A percentile compares a stretch with the other conserved stretches of the same genome.
Conservation (phyloP, 2,888 invertebrate species). For the Schizotus pectinicornis region DNA sequence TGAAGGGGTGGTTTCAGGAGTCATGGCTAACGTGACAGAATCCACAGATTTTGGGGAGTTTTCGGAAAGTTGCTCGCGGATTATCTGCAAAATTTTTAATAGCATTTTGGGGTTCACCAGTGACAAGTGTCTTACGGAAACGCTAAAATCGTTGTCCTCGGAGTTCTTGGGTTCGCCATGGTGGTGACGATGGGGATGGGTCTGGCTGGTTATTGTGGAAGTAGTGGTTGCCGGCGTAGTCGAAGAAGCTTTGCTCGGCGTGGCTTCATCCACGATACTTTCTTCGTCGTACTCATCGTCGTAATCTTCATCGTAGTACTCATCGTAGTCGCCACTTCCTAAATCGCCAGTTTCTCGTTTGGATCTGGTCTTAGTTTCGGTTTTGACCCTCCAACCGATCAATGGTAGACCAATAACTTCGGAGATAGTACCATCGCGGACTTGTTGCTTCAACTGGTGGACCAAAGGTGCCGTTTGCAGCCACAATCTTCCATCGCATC, state of each 20-base stretch:
- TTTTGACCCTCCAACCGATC: slow-evolving; percentile 71
- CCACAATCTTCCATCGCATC: slow-evolving; percentile 76
- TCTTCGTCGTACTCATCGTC: slow-evolving; percentile 58
- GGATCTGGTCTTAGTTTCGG: slow-evolving; percentile 54
- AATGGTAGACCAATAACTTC: slow-evolving; percentile 73
- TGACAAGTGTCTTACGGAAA: slow-evolving; percentile 30
- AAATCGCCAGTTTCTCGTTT: slow-evolving; percentile 42
- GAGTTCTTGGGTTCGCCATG: slow-evolving; percentile 54
- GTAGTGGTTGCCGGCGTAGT: slow-evolving; percentile 35
- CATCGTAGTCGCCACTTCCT: slow-evolving; percentile 53
- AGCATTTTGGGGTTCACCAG: background rate
- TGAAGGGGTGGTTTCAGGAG: slow-evolving; percentile 20
- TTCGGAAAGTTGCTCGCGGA: slow-evolving; percentile 25
- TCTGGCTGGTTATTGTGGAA: slow-evolving; percentile 30
- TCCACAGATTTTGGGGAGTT: slow-evolving; percentile 3
- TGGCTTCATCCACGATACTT: slow-evolving; percentile 47
- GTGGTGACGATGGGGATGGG: slow-evolving; percentile 60
- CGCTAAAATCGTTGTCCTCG: slow-evolving; percentile 37
- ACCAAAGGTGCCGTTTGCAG: slow-evolving; percentile 69
- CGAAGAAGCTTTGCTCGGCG: slow-evolving; percentile 32
- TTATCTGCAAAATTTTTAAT: slow-evolving; percentile 19
- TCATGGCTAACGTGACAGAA: slow-evolving; percentile 14
- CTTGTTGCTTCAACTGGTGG: slow-evolving; percentile 71
- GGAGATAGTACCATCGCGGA: slow-evolving; percentile 74
- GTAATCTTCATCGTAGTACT: slow-evolving; percentile 48